phyloP scores from a whole-genome alignment of 2,797 vertebrate species.

The Agapornis canus region DNA sequence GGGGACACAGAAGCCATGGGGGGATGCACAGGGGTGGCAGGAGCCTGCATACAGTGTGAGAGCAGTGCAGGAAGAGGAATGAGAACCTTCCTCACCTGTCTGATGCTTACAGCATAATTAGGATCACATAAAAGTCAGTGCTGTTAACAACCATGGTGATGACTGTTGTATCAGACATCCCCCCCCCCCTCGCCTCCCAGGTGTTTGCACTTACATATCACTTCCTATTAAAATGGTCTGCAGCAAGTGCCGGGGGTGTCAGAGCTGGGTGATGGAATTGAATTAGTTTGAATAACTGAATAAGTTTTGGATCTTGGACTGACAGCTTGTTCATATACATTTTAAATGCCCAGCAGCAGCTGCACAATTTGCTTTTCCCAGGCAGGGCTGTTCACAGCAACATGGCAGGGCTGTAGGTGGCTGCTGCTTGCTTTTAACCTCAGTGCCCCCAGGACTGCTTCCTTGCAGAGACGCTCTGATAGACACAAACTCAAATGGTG shows the following conservation, averaged over 20 bases:
- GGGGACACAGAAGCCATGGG: too few relatives aligned
- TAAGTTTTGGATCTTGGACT: slow-evolving; percentile 40
- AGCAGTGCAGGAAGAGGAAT: background rate
- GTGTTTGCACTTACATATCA: slow-evolving; percentile 42
- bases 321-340: slow-evolving; percentile 36
- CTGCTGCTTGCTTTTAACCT: background rate
- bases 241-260: background rate
- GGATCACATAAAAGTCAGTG: slow-evolving; percentile 18
- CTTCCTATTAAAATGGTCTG: slow-evolving; percentile 44
- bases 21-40: accelerated
- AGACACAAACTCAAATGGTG: background rate
- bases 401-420: accelerated
- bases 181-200: background rate
- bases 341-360: slow-evolving; percentile 44
- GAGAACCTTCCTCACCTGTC: background rate
- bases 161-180: slow-evolving; percentile 16
- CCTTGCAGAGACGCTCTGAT: background rate
- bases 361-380: background rate
- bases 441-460: background rate
- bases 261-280: slow-evolving; percentile 29
- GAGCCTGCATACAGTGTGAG: background rate
- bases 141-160: slow-evolving; percentile 34
- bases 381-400: accelerated
- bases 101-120: background rate
- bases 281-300: slow-evolving; percentile 60